Conservation (phyloP, 2,888 invertebrate genomes). For the Drosophila peninsularis region DNA sequence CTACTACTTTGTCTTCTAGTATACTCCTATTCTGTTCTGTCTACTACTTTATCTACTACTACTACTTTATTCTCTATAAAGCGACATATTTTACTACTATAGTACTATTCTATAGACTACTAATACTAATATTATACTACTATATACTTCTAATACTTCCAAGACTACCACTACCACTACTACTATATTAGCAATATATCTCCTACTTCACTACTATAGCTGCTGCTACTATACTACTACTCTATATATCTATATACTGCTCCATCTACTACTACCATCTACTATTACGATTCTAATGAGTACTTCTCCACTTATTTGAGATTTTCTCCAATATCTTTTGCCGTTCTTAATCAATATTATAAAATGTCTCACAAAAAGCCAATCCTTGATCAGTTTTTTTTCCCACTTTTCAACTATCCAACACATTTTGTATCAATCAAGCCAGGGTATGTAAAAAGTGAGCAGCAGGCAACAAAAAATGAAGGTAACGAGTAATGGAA, state of each 20-base stretch:
- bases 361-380: neutral
- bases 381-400: neutral
- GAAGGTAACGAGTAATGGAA: slow-evolving; percentile 35
- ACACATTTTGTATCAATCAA: too few species aligned
- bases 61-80: too few species aligned
- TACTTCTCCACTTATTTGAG: neutral
- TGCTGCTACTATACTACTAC: neutral
- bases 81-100: neutral
- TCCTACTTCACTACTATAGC: neutral
- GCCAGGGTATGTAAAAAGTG: slow-evolving; percentile 19
- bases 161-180: neutral
- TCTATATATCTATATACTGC: too few species aligned
- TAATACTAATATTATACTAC: neutral
- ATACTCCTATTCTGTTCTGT: neutral
- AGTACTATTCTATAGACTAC: neutral
- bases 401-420: neutral
- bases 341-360: neutral
- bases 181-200: neutral
- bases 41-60: neutral
- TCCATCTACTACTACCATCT: neutral
- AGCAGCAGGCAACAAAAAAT: slow-evolving; percentile 7
- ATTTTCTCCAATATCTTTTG: neutral
- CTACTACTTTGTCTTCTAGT: neutral
- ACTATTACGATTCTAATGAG: neutral
- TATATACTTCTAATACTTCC: too few species aligned